phyloP scores from a whole-genome alignment of 2,797 vertebrate species.

The Propithecus deckenii region DNA sequence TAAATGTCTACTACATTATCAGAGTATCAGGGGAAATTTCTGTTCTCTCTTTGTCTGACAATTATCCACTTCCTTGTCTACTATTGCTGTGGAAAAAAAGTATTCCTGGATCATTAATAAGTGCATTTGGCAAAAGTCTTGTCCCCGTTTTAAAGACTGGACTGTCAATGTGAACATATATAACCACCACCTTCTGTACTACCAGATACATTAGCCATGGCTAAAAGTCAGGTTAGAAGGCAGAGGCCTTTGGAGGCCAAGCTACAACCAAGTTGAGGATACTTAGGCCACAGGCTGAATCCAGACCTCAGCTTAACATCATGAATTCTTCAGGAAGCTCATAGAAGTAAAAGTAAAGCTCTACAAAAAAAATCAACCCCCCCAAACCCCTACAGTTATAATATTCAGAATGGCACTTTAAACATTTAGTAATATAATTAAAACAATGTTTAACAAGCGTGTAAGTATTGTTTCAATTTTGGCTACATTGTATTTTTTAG shows the following conservation, averaged over 20 bases:
- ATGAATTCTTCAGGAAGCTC: background rate
- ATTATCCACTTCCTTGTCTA: background rate
- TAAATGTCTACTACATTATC: background rate
- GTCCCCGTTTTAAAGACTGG: background rate
- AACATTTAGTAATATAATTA: background rate
- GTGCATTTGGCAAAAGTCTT: background rate
- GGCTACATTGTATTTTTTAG: background rate
- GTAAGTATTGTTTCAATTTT: background rate
- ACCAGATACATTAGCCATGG: background rate
- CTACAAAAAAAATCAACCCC: background rate
- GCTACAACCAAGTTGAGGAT: no score
- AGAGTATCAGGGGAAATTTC: background rate
- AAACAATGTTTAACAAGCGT: background rate
- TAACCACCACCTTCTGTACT: background rate
- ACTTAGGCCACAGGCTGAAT: background rate
- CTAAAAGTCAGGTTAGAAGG: background rate
- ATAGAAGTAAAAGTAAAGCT: background rate
- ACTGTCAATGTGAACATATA: background rate
- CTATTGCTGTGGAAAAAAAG: background rate
- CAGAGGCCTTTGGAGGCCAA: background rate
- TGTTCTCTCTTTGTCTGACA: background rate
- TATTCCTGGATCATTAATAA: background rate
- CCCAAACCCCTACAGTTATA: background rate
- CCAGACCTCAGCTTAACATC: background rate
- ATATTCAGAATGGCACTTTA: background rate